Percentiles rank a stretch among this genome's conserved stretches.
Conservation (phyloP, 2,797 vertebrate species). For the Anabacerthia variegaticeps region DNA sequence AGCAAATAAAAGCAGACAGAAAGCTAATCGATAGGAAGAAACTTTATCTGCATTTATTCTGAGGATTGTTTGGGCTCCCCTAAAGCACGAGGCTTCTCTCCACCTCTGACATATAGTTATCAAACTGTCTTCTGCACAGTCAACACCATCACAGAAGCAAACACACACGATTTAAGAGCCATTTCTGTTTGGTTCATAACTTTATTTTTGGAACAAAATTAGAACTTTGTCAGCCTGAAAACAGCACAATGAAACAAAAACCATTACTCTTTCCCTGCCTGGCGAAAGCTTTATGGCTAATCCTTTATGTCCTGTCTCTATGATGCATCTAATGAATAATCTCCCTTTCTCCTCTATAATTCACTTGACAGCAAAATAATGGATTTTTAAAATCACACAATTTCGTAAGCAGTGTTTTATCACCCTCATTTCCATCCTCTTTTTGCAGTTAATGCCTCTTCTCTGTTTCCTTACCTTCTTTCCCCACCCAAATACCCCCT, state of each 20-base stretch:
- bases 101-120: neutral
- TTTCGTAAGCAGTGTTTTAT: constrained; percentile 17
- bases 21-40: neutral
- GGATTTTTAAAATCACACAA: neutral
- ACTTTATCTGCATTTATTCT: neutral
- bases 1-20: neutral
- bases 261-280: constrained; percentile 30
- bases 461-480: neutral
- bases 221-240: constrained; percentile 27
- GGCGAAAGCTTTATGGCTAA: constrained; percentile 57
- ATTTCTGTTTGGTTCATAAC: neutral
- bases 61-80: neutral
- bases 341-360: constrained; percentile 40
- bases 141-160: neutral
- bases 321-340: constrained; percentile 55
- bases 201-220: constrained; percentile 51
- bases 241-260: constrained; percentile 39
- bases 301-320: constrained; percentile 19
- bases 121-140: neutral
- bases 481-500: neutral
- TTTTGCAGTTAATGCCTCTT: neutral
- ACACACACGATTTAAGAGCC: neutral
- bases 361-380: constrained; percentile 47
- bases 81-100: neutral
- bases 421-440: neutral